Conservation (phyloP, 2,888 invertebrate species). For the Tachina grossa region DNA sequence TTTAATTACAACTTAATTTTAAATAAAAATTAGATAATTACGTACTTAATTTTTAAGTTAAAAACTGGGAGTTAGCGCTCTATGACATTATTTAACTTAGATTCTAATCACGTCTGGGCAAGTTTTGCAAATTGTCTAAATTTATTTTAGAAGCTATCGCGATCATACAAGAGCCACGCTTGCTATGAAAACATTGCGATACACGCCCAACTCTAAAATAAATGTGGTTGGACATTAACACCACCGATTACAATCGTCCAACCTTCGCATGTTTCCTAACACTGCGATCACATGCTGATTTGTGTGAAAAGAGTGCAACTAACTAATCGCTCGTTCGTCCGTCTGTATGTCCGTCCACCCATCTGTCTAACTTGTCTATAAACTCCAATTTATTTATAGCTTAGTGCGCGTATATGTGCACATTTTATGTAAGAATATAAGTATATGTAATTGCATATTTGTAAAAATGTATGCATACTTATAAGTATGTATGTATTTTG, state of each 20-base stretch:
- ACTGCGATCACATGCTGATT: slow-evolving; percentile 62
- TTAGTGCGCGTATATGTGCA: background rate
- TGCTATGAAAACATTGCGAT: background rate
- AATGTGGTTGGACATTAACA: slow-evolving; percentile 39
- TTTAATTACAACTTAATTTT: no score
- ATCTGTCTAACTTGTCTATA: slow-evolving; percentile 24
- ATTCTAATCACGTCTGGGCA: no score
- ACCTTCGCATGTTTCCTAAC: slow-evolving; percentile 46
- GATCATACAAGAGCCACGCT: background rate
- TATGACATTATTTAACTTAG: no score
- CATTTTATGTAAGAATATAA: slow-evolving; percentile 8
- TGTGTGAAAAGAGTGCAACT: slow-evolving; percentile 42
- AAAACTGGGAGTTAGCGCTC: no score
- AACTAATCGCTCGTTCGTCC: background rate
- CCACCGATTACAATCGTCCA: slow-evolving; percentile 35
- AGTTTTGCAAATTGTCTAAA: no score
- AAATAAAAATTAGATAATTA: no score
- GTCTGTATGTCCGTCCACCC: slow-evolving; percentile 10
- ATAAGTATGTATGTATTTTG: background rate
- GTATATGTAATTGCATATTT: no score
- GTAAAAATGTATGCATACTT: background rate
- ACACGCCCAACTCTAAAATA: background rate
- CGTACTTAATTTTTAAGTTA: no score
- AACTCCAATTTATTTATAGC: slow-evolving; percentile 11
- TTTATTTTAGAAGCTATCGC: background rate